Base-by-base conservation (phyloP, 2,113 vertebrate species). In the Actenoides lindsayi region DNA sequence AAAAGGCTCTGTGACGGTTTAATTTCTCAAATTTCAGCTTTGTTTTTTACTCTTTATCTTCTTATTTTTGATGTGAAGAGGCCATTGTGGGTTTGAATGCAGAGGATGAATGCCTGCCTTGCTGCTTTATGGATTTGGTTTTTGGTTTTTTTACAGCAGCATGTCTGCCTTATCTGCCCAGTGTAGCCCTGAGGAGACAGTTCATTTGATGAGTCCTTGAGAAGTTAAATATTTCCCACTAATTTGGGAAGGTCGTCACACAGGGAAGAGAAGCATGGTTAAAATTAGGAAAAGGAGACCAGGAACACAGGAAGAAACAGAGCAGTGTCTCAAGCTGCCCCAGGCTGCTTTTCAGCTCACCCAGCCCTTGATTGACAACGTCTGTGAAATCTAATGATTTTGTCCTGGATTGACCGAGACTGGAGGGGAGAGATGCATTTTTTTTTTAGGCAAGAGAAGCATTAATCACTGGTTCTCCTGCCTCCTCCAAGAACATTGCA, bases 221-320 rank as follows among this genome's bases (percentile, higher is more conserved):
- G 30, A 89, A 89, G 51, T 89, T 89, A 92, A 92, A 70, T 73
- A 59, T 93, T 94, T 88, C 51, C 50, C 60, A 60, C 11, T 41
- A 39, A 30, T 41, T 39, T 1, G 23, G 27, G 63, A 11, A 83
- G 23, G 25, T 24, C 74, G 57, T 50, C 3, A 1, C n/a, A 19
- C 10, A 25, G 28, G 50, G 56, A 80, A 69, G 41, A 71, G 37
- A 33, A 90, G n/a, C 16, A 24, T 27, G 28, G 19, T 48, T 48
- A 59, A 74, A 83, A 64, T 30, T 4, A 56, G 30, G 48, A 46
- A 71, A 54, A 59, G 31, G 21, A 33, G 13, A 4, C 17, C 0
- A 5, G 37, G 39, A 85, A 17, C 2, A 11, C 13, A 50, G 23
- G 18, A 73, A 35, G 65, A 46, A 81, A 67, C 5, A 4, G 19